These are phyloP conservation scores for Cosmopolites sordidus DNA, from an alignment of 2,888 invertebrate species.

Conservation along the genomic window DNA sequence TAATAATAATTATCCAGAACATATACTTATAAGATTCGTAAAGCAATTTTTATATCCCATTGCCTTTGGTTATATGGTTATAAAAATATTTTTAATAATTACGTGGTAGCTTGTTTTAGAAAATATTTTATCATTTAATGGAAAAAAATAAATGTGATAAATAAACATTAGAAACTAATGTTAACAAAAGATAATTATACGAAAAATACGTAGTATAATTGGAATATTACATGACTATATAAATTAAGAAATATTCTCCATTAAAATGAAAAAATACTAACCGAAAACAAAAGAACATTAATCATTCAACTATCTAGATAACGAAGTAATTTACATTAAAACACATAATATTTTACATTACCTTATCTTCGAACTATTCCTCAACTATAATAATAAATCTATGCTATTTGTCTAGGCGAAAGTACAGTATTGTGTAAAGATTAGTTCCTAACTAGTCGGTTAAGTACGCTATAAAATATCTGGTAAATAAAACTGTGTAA, in stretches of 20 bases:
- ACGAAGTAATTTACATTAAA: conserved; percentile 14
- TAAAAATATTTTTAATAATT: conserved; percentile 11
- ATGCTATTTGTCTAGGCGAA: conserved; percentile 11
- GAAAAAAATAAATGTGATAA: too few species aligned
- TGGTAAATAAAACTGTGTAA: conserved; percentile 12
- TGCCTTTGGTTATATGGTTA: conserved; percentile 7
- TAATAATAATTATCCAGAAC: background rate
- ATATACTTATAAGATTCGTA: conserved; percentile 6
- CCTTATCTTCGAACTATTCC: conserved; percentile 15
- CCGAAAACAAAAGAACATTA: conserved; percentile 2
- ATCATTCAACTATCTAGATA: conserved; percentile 10
- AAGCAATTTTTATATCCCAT: too few species aligned
- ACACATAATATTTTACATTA: conserved; percentile 15
- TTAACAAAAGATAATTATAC: too few species aligned
- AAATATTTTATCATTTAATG: conserved; percentile 2
- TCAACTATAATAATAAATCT: conserved; percentile 17
- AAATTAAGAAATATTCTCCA: too few species aligned
- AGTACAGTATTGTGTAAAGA: conserved; percentile 17
- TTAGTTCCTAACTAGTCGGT: conserved; percentile 19
- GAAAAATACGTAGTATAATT: too few species aligned
- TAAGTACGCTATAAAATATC: conserved; percentile 13
- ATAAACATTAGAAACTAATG: too few species aligned
- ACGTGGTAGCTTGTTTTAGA: background rate
- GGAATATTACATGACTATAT: too few species aligned
- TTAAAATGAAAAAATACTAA: conserved; percentile 7